These are phyloP conservation scores for Pollenia griseotomentosa DNA, from an alignment of 2,888 invertebrate genomes.

Conservation along the genomic window DNA sequence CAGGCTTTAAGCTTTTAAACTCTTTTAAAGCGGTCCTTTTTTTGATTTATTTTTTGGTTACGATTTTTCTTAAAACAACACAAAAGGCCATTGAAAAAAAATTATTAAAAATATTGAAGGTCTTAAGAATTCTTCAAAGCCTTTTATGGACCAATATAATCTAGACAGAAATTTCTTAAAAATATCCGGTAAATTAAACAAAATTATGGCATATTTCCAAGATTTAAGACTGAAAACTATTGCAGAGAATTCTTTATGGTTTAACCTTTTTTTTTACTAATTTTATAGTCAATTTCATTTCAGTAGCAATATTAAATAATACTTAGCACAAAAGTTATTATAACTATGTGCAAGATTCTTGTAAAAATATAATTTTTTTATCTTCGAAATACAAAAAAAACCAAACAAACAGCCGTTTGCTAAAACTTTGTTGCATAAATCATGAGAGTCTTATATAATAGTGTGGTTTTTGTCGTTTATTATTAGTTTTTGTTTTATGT, in stretches of 20 bases:
- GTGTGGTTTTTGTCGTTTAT: neutral
- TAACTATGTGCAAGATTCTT: too few species aligned
- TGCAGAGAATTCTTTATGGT: neutral
- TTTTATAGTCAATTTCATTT: neutral
- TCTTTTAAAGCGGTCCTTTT: too few species aligned
- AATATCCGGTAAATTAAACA: conserved; percentile 8
- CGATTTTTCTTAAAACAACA: neutral
- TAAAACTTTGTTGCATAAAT: neutral
- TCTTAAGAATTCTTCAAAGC: neutral
- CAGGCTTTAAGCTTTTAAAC: too few species aligned
- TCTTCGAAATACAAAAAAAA: neutral
- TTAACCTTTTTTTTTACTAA: neutral
- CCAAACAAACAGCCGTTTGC: neutral
- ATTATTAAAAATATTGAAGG: neutral
- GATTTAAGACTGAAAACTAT: neutral
- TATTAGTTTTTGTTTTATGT: conserved; percentile 21
- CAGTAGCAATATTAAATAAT: too few species aligned
- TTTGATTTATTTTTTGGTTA: neutral
- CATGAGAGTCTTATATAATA: conserved; percentile 4
- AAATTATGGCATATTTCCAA: conserved; percentile 15
- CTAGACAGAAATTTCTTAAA: conserved; percentile 1
- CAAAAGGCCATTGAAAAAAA: neutral
- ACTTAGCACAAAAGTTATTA: too few species aligned
- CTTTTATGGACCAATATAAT: neutral
- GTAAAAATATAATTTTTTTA: neutral